Evolutionary conservation across 2,888 invertebrate species (phyloP).

Genomic region (Ethmia dodecea): DNA sequence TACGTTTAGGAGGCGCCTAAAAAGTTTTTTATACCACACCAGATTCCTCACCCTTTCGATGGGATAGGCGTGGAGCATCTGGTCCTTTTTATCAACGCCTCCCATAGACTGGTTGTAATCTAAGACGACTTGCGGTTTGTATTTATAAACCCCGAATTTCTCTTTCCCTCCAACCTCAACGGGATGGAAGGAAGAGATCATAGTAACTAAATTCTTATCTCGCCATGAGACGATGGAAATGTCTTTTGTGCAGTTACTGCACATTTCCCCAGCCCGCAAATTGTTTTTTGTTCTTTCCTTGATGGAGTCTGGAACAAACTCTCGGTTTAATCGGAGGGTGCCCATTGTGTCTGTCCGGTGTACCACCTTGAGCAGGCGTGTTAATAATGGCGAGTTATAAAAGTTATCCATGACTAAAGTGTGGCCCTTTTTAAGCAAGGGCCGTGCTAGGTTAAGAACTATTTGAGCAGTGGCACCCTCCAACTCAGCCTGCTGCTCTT

Average conservation of each 20-base stretch:
- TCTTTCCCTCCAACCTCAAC: slow-evolving; percentile 6
- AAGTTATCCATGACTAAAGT: slow-evolving; percentile 26
- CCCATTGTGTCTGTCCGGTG: background rate
- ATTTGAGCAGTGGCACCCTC: slow-evolving; percentile 12
- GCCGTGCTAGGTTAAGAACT: slow-evolving; percentile 15
- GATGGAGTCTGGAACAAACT: background rate
- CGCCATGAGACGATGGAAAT: slow-evolving; percentile 5
- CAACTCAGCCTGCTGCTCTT: slow-evolving; percentile 6
- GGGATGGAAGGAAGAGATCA: slow-evolving; percentile 9
- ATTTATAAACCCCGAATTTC: slow-evolving; percentile 7
- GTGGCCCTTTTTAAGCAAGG: slow-evolving; percentile 20
- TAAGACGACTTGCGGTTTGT: slow-evolving; percentile 4
- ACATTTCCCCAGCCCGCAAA: background rate
- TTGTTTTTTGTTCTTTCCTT: background rate
- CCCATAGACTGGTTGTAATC: slow-evolving; percentile 9
- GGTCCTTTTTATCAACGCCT: slow-evolving; percentile 8
- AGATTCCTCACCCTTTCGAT: slow-evolving; percentile 1
- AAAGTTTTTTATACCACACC: slow-evolving; percentile 18
- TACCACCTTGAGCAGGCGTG: slow-evolving; percentile 15
- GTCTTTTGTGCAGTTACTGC: background rate
- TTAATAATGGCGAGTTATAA: slow-evolving; percentile 21
- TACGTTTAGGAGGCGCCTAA: slow-evolving; percentile 13
- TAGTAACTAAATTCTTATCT: slow-evolving; percentile 4
- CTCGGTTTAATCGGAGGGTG: background rate
- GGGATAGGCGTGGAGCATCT: slow-evolving; percentile 3